phyloP scores from a whole-genome alignment of 2,888 invertebrate genomes.

The Gortyna flavago region DNA sequence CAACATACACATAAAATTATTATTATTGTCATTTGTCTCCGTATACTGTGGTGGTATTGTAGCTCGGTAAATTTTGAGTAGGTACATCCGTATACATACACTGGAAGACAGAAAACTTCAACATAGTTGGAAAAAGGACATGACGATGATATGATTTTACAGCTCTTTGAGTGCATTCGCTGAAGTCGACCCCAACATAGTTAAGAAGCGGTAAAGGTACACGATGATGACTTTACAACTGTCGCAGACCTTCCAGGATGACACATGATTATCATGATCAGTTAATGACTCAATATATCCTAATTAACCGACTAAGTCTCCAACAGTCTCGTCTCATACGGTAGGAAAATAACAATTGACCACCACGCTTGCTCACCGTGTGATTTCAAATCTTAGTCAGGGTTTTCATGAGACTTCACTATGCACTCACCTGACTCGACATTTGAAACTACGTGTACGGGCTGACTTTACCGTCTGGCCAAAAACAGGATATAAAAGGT shows the following conservation, averaged over 20 bases:
- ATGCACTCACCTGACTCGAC: background rate
- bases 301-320: background rate
- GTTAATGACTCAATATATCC: background rate
- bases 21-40: too few relatives aligned
- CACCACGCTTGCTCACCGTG: background rate
- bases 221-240: background rate
- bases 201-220: accelerated
- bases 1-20: background rate
- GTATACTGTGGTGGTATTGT: too few relatives aligned
- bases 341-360: background rate
- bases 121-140: too few relatives aligned
- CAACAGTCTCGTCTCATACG: background rate
- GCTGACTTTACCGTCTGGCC: too few relatives aligned
- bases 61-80: background rate
- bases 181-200: background rate
- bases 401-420: background rate
- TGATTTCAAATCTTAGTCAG: slow-evolving; percentile 12
- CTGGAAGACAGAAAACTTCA: too few relatives aligned
- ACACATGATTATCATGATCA: background rate
- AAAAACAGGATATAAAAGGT: too few relatives aligned
- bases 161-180: too few relatives aligned
- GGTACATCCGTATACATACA: too few relatives aligned
- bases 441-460: background rate
- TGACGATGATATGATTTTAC: too few relatives aligned
- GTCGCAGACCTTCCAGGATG: background rate